Evolutionary conservation across 2,888 invertebrate species (phyloP), one percentile per base, ranked within the genome.

Genomic region (Buathra laborator): DNA sequence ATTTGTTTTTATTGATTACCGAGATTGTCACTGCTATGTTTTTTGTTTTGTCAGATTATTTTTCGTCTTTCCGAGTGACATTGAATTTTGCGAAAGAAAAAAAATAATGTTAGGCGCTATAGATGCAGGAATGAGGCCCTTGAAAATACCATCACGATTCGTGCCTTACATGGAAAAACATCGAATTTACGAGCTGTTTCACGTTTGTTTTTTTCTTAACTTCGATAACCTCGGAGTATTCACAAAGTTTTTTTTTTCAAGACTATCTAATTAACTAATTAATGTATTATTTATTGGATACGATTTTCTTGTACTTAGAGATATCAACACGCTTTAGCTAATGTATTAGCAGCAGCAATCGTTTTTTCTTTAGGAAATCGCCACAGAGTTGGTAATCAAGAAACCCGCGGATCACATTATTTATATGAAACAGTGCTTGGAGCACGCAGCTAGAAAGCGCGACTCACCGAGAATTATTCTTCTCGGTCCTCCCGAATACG

Each of bases 141-240:
- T 86, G 6, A 81, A 64, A 9, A 86, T 89, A 48, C 90, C 95
- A 3, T 89, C 94, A 53, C 94, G 94, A 90, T 96, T 96, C 89
- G 91, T 96, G 72, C 96, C 96, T 0, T 96, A 96, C 88, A 93
- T 96, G 81, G 96, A 96, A 89, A 96, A 95, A 90, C 95, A 96
- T 91, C 94, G 96, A 87, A 95, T 96, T 90, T 96, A 96, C 88
- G 95, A 96, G 93, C 92, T 96, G 9, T 96, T 96, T 89, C 95
- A 96, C 93, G 96, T 96, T 93, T 89, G 87, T 87, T 29, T 46
- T 44, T 74, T 59, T 29, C 3, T 51, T 24, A 29, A 29, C 12
- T n/a, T 24, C 43, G 32, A 68, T 51, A 72, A 76, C 67, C 77
- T 68, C 75, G 56, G 56, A 10, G 14, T 44, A 37, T 24, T n/a